Evolutionary conservation across 2,113 vertebrate species (phyloP), one percentile per base, ranked within the genome.

Genomic region (Dissostichus mawsoni): DNA sequence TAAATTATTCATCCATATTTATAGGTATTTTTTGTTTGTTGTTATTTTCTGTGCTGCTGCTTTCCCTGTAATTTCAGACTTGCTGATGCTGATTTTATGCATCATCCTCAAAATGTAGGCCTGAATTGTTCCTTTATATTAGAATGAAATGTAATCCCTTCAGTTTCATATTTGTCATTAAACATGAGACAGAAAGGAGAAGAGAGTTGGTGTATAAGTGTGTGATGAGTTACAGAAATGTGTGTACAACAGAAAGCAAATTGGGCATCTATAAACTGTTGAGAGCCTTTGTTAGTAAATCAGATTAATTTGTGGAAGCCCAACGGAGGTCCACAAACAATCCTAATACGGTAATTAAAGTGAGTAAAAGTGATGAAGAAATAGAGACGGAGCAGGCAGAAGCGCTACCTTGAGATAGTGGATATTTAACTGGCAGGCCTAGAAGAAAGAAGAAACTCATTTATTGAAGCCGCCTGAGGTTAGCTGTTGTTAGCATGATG

Each of bases 401-500:
- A 70, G 57, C 90, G 87, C 96, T 96, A 96, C 96, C 96, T 97
- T 96, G 73, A 96, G 91, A 94, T 95, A 95, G 95, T 74, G 90
- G 92, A 91, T 92, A 95, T 96, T 96, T 94, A 96, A 94, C 91
- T 94, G 95, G 94, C 93, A 96, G 93, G 91, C 94, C 96, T 96
- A 94, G 76, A 96, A 94, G 82, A 96, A 85, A 95, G 79, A 92
- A 92, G 87, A 94, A 82, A 93, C 93, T 93, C 82, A 51, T 72
- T 83, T 45, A 79, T 94, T 91, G 94, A 87, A 84, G 59, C 8
- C 5, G 47, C 41, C 5, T 50, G 47, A 47, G 29, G 51, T 71
- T 23, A 78, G 77, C 57, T 66, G 47, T 14, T 81, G 29, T 9
- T 18, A 18, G 29, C 13, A 16, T 59, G 29, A 16, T 59, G 29